These are phyloP conservation scores for Falco cherrug DNA, from an alignment of 2,797 vertebrate genomes.

Conservation along the genomic window DNA sequence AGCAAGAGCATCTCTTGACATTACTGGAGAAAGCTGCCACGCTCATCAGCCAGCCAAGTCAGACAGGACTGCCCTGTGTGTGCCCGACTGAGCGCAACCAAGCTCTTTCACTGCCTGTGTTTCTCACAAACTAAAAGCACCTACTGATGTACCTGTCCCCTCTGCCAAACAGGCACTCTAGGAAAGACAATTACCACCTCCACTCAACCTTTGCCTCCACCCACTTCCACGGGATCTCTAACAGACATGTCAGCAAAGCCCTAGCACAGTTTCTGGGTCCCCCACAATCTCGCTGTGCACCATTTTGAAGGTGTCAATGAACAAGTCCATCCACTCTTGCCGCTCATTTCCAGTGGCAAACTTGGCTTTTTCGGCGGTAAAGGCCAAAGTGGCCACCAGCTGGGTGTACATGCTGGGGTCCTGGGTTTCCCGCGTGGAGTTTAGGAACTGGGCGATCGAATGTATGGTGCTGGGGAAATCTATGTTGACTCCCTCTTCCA, in stretches of 20 bases:
- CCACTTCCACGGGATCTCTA: neutral
- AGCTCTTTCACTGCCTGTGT: neutral
- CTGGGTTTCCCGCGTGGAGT: slow-evolving; percentile 85
- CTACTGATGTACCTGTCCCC: neutral
- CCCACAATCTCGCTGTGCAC: slow-evolving; percentile 94
- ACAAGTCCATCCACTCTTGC: slow-evolving; percentile 94
- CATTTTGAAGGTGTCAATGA: slow-evolving; percentile 96
- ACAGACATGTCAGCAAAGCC: slow-evolving; percentile 83
- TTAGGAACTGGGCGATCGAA: slow-evolving; percentile 88
- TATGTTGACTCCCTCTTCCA: slow-evolving; percentile 86
- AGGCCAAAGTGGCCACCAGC: slow-evolving; percentile 96
- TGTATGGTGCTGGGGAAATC: slow-evolving; percentile 90
- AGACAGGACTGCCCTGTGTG: neutral
- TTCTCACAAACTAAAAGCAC: slow-evolving; percentile 15
- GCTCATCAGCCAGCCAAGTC: neutral
- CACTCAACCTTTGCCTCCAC: neutral
- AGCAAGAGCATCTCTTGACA: neutral
- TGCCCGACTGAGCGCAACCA: rapidly evolving
- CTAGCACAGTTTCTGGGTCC: slow-evolving; percentile 85
- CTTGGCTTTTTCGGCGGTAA: slow-evolving; percentile 97
- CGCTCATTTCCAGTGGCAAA: slow-evolving; percentile 89
- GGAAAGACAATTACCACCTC: neutral
- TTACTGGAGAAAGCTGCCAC: neutral
- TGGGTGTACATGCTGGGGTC: slow-evolving; percentile 83
- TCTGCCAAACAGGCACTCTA: neutral